Conservation (phyloP, 1,140 invertebrate genomes). For the Pseudomyrmex cubaensis region DNA sequence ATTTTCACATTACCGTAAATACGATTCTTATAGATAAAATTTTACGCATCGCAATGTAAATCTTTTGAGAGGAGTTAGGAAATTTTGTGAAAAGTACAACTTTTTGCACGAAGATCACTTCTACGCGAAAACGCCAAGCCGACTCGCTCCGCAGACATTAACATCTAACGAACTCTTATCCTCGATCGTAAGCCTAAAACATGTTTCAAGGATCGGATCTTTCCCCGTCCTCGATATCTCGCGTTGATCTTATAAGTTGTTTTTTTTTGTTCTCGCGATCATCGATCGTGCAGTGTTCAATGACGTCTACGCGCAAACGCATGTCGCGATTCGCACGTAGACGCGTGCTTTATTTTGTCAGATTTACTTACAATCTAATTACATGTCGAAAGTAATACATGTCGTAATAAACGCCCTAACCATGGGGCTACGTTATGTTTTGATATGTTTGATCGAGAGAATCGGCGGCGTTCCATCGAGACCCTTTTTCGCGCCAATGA, state of each 20-base stretch:
- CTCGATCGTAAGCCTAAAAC: constrained; percentile 70
- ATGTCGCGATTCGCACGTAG: constrained; percentile 33
- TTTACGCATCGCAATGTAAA: not conserved
- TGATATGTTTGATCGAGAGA: constrained; percentile 68
- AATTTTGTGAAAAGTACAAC: constrained; percentile 11
- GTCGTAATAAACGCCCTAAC: constrained; percentile 18
- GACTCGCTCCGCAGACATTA: constrained; percentile 39
- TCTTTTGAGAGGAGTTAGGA: not conserved
- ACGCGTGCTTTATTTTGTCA: constrained; percentile 11
- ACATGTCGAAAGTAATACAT: constrained; percentile 58
- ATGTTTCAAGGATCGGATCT: constrained; percentile 63
- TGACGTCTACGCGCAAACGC: constrained; percentile 64
- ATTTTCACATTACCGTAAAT: not conserved
- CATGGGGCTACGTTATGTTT: constrained; percentile 50
- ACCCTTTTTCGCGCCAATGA: not conserved
- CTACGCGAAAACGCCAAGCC: constrained; percentile 44
- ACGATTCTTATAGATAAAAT: constrained; percentile 1
- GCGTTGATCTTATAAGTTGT: constrained; percentile 35
- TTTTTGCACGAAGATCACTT: constrained; percentile 46
- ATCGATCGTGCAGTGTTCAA: constrained; percentile 71
- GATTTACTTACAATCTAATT: constrained; percentile 63
- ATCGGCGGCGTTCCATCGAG: constrained; percentile 6
- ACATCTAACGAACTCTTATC: constrained; percentile 55
- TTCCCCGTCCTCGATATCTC: constrained; percentile 68
- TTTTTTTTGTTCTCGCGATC: constrained; percentile 49